These are phyloP conservation scores for Melospiza georgiana DNA, from an alignment of 2,113 vertebrate species.

Conservation along the genomic window DNA sequence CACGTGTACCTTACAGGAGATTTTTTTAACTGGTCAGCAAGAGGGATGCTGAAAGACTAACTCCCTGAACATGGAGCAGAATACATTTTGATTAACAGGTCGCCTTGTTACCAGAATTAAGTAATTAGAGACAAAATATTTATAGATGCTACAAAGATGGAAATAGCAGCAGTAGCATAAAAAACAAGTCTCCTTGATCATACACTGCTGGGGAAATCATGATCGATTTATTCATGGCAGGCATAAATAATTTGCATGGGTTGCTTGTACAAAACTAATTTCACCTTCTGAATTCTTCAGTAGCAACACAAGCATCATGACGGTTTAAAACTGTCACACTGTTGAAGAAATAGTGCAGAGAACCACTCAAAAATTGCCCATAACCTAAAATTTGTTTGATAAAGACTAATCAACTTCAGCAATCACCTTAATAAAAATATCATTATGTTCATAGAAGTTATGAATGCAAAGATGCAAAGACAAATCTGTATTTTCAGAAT, in stretches of 20 bases:
- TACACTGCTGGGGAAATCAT: not conserved
- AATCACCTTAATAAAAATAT: not conserved
- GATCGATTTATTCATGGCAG: not conserved
- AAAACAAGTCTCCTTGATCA: not conserved
- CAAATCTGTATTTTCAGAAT: not conserved
- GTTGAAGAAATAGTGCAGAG: not conserved
- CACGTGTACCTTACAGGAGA: not conserved
- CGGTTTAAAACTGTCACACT: not conserved
- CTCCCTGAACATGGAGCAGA: not conserved
- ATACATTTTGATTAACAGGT: not conserved
- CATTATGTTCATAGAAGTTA: not conserved
- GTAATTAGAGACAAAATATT: not conserved
- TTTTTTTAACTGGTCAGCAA: slow-evolving; percentile 30
- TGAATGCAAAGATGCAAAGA: not conserved
- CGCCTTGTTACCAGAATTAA: not conserved
- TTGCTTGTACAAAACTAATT: not conserved
- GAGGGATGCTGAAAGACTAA: not conserved
- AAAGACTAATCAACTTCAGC: not conserved
- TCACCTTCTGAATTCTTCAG: not conserved
- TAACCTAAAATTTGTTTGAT: not conserved
- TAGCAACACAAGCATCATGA: accelerated
- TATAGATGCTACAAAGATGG: not conserved
- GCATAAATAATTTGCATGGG: not conserved
- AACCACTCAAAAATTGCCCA: not conserved
- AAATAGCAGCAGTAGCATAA: not conserved